Conservation (phyloP, 2,888 invertebrate species). For the Ferdinandea cuprea region DNA sequence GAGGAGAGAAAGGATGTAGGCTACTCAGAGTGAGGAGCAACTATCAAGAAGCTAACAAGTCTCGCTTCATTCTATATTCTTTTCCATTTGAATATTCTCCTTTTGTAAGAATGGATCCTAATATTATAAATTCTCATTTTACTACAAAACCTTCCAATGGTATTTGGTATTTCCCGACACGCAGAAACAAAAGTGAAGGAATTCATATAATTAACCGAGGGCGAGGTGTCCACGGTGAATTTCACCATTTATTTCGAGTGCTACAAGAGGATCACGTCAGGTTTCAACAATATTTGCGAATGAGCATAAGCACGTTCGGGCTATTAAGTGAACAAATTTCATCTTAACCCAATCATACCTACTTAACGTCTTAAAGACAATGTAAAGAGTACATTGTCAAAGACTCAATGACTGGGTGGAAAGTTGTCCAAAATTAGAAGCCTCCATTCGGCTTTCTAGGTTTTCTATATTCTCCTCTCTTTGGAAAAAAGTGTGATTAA, state of each 20-base stretch:
- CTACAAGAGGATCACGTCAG: not conserved
- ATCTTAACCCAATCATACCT: conserved; percentile 6
- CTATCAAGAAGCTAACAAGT: no score
- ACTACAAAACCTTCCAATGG: not conserved
- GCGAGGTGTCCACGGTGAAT: not conserved
- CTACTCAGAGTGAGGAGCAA: no score
- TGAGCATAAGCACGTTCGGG: conserved; percentile 3
- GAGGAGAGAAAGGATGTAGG: no score
- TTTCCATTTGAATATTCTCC: not conserved
- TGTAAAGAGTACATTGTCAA: no score
- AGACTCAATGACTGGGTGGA: no score
- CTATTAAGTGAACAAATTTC: not conserved
- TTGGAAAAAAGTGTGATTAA: no score
- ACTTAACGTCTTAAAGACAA: not conserved
- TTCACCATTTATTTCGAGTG: no score
- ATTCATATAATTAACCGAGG: conserved; percentile 15
- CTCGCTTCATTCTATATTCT: no score
- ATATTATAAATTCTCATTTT: not conserved
- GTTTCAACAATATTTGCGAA: not conserved
- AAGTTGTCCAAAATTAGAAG: no score
- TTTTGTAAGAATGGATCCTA: not conserved
- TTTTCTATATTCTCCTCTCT: no score
- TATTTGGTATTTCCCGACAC: conserved; percentile 7
- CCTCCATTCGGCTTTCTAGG: no score
- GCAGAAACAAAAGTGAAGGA: conserved; percentile 10